A percentile compares a stretch with the other conserved stretches of the same genome.
Evolutionary conservation across 1,140 invertebrate genomes (phyloP).

Genomic region (Adelges cooleyi): DNA sequence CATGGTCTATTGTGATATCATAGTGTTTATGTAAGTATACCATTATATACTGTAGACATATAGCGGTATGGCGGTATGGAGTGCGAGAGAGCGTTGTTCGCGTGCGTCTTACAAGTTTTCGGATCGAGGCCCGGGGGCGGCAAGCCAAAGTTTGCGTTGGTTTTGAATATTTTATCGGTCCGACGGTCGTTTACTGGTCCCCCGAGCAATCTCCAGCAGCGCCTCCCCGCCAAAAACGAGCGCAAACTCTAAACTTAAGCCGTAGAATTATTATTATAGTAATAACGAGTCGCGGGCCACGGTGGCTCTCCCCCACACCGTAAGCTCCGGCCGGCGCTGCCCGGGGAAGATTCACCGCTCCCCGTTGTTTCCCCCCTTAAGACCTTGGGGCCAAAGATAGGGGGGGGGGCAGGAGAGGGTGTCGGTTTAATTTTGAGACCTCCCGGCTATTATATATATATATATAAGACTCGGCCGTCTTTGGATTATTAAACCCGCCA

Average conservation of each 20-base stretch:
- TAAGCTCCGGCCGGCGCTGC: neutral
- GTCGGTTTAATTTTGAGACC: slow-evolving; percentile 14
- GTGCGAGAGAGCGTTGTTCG: no score
- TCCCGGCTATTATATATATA: neutral
- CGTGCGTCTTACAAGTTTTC: neutral
- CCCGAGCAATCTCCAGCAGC: no score
- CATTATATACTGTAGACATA: no score
- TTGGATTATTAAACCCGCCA: slow-evolving; percentile 20
- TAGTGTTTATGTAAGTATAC: no score
- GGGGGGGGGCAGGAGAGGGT: no score
- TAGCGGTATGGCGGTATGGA: no score
- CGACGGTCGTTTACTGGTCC: neutral
- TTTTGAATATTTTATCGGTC: slow-evolving; percentile 20
- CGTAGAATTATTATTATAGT: neutral
- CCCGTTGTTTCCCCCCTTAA: neutral
- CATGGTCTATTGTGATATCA: no score
- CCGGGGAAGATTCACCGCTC: neutral
- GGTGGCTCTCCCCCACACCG: neutral
- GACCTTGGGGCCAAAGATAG: neutral
- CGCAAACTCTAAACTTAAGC: neutral
- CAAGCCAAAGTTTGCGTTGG: neutral
- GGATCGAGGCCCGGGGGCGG: neutral
- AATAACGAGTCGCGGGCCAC: neutral
- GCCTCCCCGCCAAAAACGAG: no score
- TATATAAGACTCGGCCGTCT: neutral